A percentile compares a stretch with the other conserved stretches of the same genome.
These are phyloP conservation scores for Phalacrocorax pelagicus DNA, from an alignment of 2,113 vertebrate genomes.

Conservation along the genomic window DNA sequence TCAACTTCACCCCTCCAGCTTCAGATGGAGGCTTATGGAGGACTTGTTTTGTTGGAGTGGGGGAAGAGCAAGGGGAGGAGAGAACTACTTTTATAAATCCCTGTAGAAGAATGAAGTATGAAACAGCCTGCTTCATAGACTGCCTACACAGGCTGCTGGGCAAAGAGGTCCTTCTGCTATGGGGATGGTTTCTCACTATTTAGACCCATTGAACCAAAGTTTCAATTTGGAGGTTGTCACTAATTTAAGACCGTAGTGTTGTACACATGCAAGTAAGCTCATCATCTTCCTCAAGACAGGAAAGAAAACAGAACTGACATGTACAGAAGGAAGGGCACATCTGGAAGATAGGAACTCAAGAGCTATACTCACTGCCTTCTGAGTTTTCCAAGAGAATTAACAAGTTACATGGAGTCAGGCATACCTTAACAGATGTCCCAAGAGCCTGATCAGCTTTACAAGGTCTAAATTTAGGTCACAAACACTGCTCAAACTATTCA, in stretches of 20 bases:
- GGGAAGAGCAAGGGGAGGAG: not conserved
- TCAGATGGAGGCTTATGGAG: too few relatives aligned
- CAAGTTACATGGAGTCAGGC: not conserved
- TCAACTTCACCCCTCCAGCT: too few relatives aligned
- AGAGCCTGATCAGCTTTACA: not conserved
- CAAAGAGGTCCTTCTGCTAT: not conserved
- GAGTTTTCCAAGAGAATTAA: not conserved
- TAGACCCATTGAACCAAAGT: not conserved
- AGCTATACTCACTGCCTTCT: not conserved
- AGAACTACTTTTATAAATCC: not conserved
- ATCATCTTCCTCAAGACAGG: not conserved
- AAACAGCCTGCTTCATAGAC: not conserved
- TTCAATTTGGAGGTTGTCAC: not conserved
- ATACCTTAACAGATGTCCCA: not conserved
- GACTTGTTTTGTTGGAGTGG: not conserved
- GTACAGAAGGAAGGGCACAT: not conserved
- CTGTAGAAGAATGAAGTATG: not conserved
- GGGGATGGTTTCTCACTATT: not conserved
- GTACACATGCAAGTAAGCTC: not conserved
- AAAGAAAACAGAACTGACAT: not conserved
- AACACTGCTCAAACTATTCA: not conserved
- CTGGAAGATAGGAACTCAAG: not conserved
- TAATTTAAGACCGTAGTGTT: not conserved
- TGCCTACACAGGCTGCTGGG: not conserved
- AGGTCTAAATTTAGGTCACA: not conserved